These are phyloP conservation scores for Sipha maydis DNA, from an alignment of 2,888 invertebrate species.

Conservation along the genomic window DNA sequence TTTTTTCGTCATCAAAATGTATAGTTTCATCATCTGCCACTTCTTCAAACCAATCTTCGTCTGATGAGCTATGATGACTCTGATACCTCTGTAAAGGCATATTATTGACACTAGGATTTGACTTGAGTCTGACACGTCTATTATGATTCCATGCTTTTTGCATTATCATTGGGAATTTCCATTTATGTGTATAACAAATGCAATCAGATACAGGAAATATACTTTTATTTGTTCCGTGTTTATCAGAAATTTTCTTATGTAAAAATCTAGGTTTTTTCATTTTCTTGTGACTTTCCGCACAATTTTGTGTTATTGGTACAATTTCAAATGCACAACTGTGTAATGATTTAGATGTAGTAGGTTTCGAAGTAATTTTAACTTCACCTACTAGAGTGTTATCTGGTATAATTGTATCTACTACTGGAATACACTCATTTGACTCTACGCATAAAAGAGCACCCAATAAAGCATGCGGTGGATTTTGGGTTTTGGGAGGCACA, in stretches of 20 bases:
- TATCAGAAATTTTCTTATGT: slow-evolving; percentile 33
- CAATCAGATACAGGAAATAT: slow-evolving; percentile 33
- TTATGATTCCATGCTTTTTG: slow-evolving; percentile 61
- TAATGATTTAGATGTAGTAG: slow-evolving; percentile 3
- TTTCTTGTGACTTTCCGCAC: not conserved
- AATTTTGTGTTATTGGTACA: slow-evolving; percentile 18
- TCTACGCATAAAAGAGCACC: slow-evolving; percentile 36
- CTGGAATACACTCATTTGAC: slow-evolving; percentile 33
- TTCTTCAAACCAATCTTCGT: slow-evolving; percentile 70
- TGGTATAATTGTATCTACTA: slow-evolving; percentile 33
- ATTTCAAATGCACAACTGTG: not conserved
- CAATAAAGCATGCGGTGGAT: slow-evolving; percentile 53
- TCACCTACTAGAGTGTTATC: slow-evolving; percentile 33
- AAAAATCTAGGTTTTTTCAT: not conserved
- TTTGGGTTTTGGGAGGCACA: slow-evolving; percentile 52
- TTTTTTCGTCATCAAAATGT: slow-evolving; percentile 39
- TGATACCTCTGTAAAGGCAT: slow-evolving; percentile 67
- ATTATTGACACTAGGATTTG: slow-evolving; percentile 66
- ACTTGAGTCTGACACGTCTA: slow-evolving; percentile 66
- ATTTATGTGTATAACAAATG: slow-evolving; percentile 61
- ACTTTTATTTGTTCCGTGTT: slow-evolving; percentile 21
- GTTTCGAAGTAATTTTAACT: slow-evolving; percentile 2
- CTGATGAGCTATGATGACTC: slow-evolving; percentile 69
- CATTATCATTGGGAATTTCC: slow-evolving; percentile 55
- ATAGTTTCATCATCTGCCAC: slow-evolving; percentile 65